Percentiles rank a stretch among this genome's conserved stretches.
Evolutionary conservation across 2,888 invertebrate genomes (phyloP).

Genomic region (Rhingia rostrata): DNA sequence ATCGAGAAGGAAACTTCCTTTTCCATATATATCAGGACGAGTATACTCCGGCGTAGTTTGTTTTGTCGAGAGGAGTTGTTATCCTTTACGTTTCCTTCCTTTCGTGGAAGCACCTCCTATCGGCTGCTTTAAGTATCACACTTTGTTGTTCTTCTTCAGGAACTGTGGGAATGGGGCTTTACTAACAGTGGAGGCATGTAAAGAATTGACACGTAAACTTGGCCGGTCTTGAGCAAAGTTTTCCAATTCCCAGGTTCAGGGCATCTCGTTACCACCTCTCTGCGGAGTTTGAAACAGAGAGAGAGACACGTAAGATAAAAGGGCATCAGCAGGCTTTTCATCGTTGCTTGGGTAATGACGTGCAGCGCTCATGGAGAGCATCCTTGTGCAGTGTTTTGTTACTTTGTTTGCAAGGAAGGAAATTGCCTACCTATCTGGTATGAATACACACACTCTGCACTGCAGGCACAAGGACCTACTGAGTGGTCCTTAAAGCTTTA

Average conservation of each 20-base stretch:
- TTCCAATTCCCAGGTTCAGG: slow-evolving; percentile 48
- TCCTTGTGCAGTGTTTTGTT: slow-evolving; percentile 57
- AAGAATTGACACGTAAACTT: slow-evolving; percentile 68
- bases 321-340: slow-evolving; percentile 39
- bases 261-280: slow-evolving; percentile 20
- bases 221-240: slow-evolving; percentile 54
- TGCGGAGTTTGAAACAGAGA: background rate
- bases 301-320: slow-evolving; percentile 27
- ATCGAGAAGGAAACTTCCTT: slow-evolving; percentile 36
- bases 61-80: slow-evolving; percentile 40
- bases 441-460: slow-evolving; percentile 11
- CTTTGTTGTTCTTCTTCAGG: slow-evolving; percentile 2
- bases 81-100: slow-evolving; percentile 51
- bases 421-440: slow-evolving; percentile 54
- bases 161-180: background rate
- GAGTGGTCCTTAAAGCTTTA: slow-evolving; percentile 37
- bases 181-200: background rate
- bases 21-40: background rate
- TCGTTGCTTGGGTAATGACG: slow-evolving; percentile 41
- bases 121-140: slow-evolving; percentile 11
- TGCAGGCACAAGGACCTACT: slow-evolving; percentile 9
- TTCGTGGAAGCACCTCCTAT: background rate
- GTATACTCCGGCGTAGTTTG: slow-evolving; percentile 28
- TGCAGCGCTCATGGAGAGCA: slow-evolving; percentile 26
- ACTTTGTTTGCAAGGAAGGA: slow-evolving; percentile 44